Evolutionary conservation across 2,888 invertebrate genomes (phyloP).

Genomic region (Dryococelus australis): DNA sequence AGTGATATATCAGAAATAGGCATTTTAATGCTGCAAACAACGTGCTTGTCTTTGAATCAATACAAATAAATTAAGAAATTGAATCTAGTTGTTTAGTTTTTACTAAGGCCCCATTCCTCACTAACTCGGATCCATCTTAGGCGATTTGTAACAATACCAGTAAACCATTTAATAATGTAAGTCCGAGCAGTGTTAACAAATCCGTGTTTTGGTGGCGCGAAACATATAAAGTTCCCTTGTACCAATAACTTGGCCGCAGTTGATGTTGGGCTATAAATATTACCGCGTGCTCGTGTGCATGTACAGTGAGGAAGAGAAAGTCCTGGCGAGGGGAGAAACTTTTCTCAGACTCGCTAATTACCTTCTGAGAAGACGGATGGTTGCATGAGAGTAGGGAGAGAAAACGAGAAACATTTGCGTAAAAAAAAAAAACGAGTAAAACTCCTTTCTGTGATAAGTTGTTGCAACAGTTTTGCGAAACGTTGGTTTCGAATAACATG

Average conservation of each 20-base stretch:
- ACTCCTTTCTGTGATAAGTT: background rate
- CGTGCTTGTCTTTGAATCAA: no score
- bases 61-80: no score
- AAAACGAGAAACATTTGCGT: background rate
- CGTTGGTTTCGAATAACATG: background rate
- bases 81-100: no score
- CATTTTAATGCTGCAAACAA: no score
- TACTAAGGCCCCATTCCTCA: no score
- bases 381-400: background rate
- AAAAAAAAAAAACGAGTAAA: background rate
- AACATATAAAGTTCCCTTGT: background rate
- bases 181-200: no score
- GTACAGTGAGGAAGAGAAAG: background rate
- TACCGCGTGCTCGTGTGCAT: background rate
- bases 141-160: no score
- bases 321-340: background rate
- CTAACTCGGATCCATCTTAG: no score
- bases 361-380: background rate
- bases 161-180: no score
- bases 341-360: background rate
- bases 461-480: background rate
- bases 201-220: background rate
- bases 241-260: background rate
- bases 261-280: background rate
- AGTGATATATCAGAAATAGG: no score